Evolutionary conservation across 2,888 invertebrate species (phyloP).

Genomic region (Drosophila buzzatii): DNA sequence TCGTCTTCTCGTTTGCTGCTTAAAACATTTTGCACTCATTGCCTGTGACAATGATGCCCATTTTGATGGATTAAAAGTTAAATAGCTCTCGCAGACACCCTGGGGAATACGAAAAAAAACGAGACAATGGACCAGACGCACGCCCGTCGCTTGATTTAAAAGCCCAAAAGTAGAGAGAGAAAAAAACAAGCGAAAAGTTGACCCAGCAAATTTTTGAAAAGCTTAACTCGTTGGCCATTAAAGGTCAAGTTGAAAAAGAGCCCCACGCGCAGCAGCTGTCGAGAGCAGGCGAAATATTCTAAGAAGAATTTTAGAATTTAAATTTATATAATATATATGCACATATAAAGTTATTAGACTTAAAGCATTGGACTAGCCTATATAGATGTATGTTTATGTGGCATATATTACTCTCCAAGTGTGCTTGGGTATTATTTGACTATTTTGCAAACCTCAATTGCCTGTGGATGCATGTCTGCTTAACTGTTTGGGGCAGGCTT

Average conservation of each 20-base stretch:
- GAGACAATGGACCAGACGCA: slow-evolving; percentile 40
- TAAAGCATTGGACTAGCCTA: too few relatives aligned
- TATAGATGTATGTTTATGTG: too few relatives aligned
- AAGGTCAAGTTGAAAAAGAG: slow-evolving; percentile 19
- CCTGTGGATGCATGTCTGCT: slow-evolving; percentile 7
- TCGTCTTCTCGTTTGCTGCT: neutral
- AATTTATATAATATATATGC: neutral
- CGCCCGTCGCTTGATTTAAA: slow-evolving; percentile 46
- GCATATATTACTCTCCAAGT: neutral
- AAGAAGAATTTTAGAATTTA: neutral
- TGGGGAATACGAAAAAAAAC: slow-evolving; percentile 32
- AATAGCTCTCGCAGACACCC: slow-evolving; percentile 50
- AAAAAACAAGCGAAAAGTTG: slow-evolving; percentile 27
- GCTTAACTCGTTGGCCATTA: slow-evolving; percentile 13
- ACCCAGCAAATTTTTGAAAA: slow-evolving; percentile 26
- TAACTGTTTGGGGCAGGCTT: slow-evolving; percentile 10
- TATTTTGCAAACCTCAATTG: slow-evolving; percentile 6
- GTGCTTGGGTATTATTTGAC: slow-evolving; percentile 5
- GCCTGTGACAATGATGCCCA: slow-evolving; percentile 30
- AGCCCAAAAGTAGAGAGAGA: neutral
- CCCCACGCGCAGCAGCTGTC: neutral
- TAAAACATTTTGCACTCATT: slow-evolving; percentile 8
- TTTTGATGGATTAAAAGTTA: slow-evolving; percentile 76
- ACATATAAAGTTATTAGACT: neutral
- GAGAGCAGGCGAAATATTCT: neutral